Conservation (phyloP, 2,797 vertebrate species). For the Sebastes hubbsi region DNA sequence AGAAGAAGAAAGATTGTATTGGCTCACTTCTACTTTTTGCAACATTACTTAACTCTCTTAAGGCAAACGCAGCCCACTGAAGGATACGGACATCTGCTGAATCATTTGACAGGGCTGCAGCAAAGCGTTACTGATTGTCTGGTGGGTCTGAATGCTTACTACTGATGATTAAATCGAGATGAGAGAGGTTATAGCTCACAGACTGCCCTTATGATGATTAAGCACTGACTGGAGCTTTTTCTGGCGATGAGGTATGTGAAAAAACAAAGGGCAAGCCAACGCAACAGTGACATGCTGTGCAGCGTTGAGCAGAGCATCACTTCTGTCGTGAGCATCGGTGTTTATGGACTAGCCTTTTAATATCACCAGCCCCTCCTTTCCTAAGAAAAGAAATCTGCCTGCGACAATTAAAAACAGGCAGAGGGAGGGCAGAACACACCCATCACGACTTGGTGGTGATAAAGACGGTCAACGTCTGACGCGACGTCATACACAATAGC, state of each 20-base stretch:
- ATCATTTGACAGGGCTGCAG: conserved; percentile 72
- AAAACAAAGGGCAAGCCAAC: conserved; percentile 65
- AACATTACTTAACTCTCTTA: conserved; percentile 69
- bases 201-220: conserved; percentile 56
- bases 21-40: conserved; percentile 65
- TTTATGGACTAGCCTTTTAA: conserved; percentile 50
- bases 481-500: conserved; percentile 10
- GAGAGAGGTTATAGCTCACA: conserved; percentile 55
- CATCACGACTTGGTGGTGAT: conserved; percentile 30
- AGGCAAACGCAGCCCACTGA: conserved; percentile 49
- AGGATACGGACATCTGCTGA: conserved; percentile 77
- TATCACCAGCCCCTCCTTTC: conserved; percentile 47
- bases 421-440: conserved; percentile 35
- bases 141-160: conserved; percentile 41
- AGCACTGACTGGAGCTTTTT: conserved; percentile 55
- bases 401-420: conserved; percentile 38
- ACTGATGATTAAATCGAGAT: conserved; percentile 48
- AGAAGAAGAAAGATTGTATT: conserved; percentile 63
- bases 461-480: conserved; percentile 25
- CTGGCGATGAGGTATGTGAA: conserved; percentile 58
- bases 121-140: conserved; percentile 49
- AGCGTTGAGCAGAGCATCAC: conserved; percentile 49
- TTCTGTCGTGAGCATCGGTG: conserved; percentile 57
- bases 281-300: conserved; percentile 55
- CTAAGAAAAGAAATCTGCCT: conserved; percentile 17